phyloP scores from a whole-genome alignment of 2,888 invertebrate species.

The Hemaris fuciformis region DNA sequence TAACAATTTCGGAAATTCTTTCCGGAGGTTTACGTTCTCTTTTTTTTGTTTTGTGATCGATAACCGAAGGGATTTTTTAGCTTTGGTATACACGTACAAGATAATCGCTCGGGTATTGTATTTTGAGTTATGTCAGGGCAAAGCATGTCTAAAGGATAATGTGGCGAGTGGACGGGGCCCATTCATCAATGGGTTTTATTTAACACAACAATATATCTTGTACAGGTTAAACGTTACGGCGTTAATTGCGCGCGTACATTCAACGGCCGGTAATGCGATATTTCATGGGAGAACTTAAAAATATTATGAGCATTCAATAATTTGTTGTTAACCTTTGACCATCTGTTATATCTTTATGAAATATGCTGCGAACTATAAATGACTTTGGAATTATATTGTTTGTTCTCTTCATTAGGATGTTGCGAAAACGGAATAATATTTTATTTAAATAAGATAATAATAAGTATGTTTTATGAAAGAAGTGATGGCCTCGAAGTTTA shows the following conservation, averaged over 20 bases:
- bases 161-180: constrained; percentile 28
- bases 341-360: background rate
- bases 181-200: constrained; percentile 54
- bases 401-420: background rate
- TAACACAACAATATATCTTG: constrained; percentile 52
- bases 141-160: constrained; percentile 28
- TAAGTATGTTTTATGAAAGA: too few species aligned
- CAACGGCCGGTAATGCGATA: constrained; percentile 31
- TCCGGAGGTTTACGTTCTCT: constrained; percentile 25
- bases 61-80: constrained; percentile 7
- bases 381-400: background rate
- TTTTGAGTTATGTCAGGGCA: constrained; percentile 23
- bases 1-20: constrained; percentile 33
- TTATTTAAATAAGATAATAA: too few species aligned
- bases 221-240: constrained; percentile 28
- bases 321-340: constrained; percentile 38
- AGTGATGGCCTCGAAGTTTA: too few species aligned
- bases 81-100: constrained; percentile 5
- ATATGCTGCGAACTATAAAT: background rate
- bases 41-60: constrained; percentile 24
- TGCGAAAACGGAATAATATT: background rate
- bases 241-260: constrained; percentile 34
- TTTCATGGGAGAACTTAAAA: constrained; percentile 38
- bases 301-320: constrained; percentile 28
- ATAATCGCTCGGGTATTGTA: constrained; percentile 1